phyloP scores from a whole-genome alignment of 2,797 vertebrate species.

The Siniperca obscura region DNA sequence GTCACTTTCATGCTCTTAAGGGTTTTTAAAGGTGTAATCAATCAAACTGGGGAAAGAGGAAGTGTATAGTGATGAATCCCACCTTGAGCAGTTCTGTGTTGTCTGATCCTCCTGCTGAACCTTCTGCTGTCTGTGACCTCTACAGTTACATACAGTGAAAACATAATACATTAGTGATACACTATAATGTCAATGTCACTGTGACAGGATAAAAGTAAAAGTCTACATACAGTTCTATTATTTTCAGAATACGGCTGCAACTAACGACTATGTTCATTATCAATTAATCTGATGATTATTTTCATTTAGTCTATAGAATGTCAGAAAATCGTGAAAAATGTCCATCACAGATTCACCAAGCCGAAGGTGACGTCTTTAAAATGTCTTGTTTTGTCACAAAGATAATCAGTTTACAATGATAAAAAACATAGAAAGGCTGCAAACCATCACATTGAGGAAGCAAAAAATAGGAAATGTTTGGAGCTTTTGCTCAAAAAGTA shows the following conservation, averaged over 20 bases:
- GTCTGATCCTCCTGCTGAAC: conserved; percentile 78
- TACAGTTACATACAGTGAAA: conserved; percentile 69
- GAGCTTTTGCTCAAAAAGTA: background rate
- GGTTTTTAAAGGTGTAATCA: background rate
- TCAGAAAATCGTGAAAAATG: background rate
- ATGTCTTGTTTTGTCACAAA: background rate
- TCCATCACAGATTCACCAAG: background rate
- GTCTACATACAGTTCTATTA: background rate
- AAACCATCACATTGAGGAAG: background rate
- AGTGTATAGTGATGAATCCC: conserved; percentile 1
- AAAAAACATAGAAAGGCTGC: background rate
- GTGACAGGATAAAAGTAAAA: background rate
- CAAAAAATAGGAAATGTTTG: background rate
- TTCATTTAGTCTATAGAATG: background rate
- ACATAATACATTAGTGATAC: background rate
- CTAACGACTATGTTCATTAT: background rate
- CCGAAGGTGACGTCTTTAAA: background rate
- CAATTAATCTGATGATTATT: background rate
- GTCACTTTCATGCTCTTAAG: background rate
- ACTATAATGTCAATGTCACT: background rate
- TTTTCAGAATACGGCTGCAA: background rate
- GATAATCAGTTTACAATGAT: background rate
- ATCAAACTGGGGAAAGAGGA: background rate
- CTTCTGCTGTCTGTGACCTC: conserved; percentile 82
- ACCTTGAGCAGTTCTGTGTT: conserved; percentile 89